Evolutionary conservation across 2,888 invertebrate species (phyloP).

Genomic region (Pteria penguin): DNA sequence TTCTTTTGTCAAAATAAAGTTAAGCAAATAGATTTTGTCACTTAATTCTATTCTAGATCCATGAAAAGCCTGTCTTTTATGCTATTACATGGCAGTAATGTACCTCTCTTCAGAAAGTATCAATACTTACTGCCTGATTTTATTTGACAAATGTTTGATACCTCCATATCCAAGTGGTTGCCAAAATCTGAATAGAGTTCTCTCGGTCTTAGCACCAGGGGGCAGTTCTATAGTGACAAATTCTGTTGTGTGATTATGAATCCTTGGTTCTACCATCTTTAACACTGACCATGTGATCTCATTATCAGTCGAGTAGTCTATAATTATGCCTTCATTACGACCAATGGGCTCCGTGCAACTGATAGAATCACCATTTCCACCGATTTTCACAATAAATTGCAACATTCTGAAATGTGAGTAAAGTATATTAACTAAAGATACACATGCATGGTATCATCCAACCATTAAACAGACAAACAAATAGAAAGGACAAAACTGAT

Average conservation of each 20-base stretch:
- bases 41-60: too few relatives aligned
- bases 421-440: too few relatives aligned
- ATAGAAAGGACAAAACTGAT: too few relatives aligned
- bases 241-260: conserved; percentile 67
- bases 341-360: conserved; percentile 69
- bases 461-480: too few relatives aligned
- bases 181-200: conserved; percentile 80
- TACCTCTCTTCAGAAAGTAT: too few relatives aligned
- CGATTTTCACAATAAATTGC: conserved; percentile 78
- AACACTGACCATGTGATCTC: conserved; percentile 77
- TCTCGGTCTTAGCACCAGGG: conserved; percentile 73
- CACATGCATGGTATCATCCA: too few relatives aligned
- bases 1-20: too few relatives aligned
- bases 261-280: conserved; percentile 70
- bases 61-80: too few relatives aligned
- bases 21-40: too few relatives aligned
- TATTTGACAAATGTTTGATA: too few relatives aligned
- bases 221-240: conserved; percentile 75
- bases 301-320: conserved; percentile 78
- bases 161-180: conserved; percentile 78
- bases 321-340: conserved; percentile 76
- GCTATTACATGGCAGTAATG: too few relatives aligned
- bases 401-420: conserved; percentile 68
- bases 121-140: too few relatives aligned
- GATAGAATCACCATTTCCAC: conserved; percentile 61